Base-by-base conservation (phyloP, 2,797 vertebrate genomes). In the Mastacembelus armatus region DNA sequence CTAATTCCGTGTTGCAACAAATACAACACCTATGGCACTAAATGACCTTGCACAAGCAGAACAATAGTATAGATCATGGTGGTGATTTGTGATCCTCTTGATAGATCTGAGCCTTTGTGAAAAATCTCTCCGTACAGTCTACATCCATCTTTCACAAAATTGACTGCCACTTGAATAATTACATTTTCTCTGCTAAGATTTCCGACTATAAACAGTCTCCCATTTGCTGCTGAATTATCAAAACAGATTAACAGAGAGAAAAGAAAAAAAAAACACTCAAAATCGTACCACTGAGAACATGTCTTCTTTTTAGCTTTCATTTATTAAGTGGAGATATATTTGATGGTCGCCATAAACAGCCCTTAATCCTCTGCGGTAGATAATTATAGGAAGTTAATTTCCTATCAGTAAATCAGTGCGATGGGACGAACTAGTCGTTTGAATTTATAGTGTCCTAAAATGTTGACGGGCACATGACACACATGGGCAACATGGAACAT, bases 321-420 rank as follows among this genome's bases (percentile, higher is more conserved):
- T 86, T 77, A 83, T 74, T 30, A 74, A 83, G 81, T 80, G 80
- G 70, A 87, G 85, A 89, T 87, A 86, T 86, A 87, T 84, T 84
- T 85, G 81, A 63, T 16, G 75, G 83, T 86, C 92, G 90, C 91
- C 91, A 91, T 89, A 85, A 84, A 88, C 69, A 86, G 83, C 77
- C 76, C 87, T 80, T 89, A 91, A 90, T 90, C 87, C 83, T 81
- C 66, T 45, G 62, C 76, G 85, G 89, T 78, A 66, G 82, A 86
- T 91, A 89, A 89, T 89, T 90, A 91, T 87, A 89, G 75, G 79
- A 85, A 86, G 85, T 87, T 78, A 58, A 88, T 91, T 85, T 86
- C 50, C 73, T 47, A 51, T 72, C 58, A 77, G 66, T 77, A 74
- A 70, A 67, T 77, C 30, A 27, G 29, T 72, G 68, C 67, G 56